Evolutionary conservation across 2,888 invertebrate genomes (phyloP).

Genomic region (Epistrophe eligans): DNA sequence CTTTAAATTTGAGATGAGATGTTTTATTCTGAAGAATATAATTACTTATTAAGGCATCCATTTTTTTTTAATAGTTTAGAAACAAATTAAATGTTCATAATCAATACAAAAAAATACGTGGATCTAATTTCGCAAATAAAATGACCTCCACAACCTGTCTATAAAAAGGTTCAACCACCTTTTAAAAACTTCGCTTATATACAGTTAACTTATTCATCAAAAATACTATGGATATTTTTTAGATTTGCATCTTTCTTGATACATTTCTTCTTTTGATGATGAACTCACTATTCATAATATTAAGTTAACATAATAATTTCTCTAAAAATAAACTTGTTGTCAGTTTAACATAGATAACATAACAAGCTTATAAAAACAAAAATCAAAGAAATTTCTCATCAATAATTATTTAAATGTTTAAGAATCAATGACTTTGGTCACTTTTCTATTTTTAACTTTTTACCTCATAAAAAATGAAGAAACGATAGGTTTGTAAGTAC

Average conservation of each 20-base stretch:
- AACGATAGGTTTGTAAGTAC: not conserved
- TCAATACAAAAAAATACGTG: not conserved
- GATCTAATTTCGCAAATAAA: not conserved
- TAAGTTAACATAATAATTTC: not conserved
- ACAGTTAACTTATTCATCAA: not conserved
- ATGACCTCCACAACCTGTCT: not conserved
- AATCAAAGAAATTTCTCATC: not conserved
- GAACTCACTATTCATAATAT: not conserved
- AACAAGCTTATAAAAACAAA: not conserved
- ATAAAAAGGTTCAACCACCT: slow-evolving; percentile 9
- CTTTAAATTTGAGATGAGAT: no score
- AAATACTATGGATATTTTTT: not conserved
- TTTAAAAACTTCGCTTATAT: not conserved
- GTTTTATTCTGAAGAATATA: no score
- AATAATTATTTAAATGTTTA: not conserved
- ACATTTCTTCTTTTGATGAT: not conserved
- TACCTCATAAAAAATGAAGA: not conserved
- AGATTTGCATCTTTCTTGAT: slow-evolving; percentile 1
- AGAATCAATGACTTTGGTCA: not conserved
- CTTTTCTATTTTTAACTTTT: not conserved
- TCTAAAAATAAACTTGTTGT: not conserved
- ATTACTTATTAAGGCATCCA: no score
- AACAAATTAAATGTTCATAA: not conserved
- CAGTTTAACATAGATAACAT: slow-evolving; percentile 1
- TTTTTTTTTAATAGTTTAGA: no score